Base-by-base conservation (phyloP, 1,140 invertebrate genomes). In the Bombus breviceps region DNA sequence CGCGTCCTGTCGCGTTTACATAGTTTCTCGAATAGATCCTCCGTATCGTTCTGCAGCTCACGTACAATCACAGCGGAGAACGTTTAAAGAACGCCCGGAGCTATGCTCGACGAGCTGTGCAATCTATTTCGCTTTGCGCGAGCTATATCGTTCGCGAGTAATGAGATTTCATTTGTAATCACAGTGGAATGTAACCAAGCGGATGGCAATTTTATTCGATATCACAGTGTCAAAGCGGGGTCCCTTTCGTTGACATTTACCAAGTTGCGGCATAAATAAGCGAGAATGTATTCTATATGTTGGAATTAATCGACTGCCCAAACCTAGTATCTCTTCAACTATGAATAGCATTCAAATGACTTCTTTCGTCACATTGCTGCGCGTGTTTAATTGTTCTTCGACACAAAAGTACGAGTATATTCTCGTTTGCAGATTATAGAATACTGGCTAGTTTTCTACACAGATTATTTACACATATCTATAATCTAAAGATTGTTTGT, bases 221-320 rank as follows among this genome's bases (percentile, higher is more conserved):
- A 39, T 64, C 34, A 28, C 37, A 37, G 43, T 32, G 18, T 43
- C 18, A 43, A 66, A 66, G 8, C 5, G 12, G 64, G 13, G n/a
- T 25, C 34, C n/a, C 28, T 77, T 10, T 76, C n/a, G 47, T 28
- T 76, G 74, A 76, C 74, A 75, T 75, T 75, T 75, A 43, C 73
- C n/a, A 53, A 15, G 25, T 2, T n/a, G 4, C 28, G 69, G 5
- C 6, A n/a, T n/a, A 75, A 75, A 53, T 53, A 57, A 75, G 12
- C 73, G 18, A 18, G 18, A 25, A 13, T 12, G 3, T 15, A 41
- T 28, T 34, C 18, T 53, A 18, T 34, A 18, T 34, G 43, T 34
- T 32, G 39, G n/a, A 53, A 75, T 57, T 75, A 72, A 72, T 73
- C 25, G 41, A 13, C 41, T 32, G 39, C n/a, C 39, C 15, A 43